Evolutionary conservation across 53 echinoderm and acorn worm species (phyloP), one percentile per base, ranked within the genome.

Genomic region (Pentamera pediparva): DNA sequence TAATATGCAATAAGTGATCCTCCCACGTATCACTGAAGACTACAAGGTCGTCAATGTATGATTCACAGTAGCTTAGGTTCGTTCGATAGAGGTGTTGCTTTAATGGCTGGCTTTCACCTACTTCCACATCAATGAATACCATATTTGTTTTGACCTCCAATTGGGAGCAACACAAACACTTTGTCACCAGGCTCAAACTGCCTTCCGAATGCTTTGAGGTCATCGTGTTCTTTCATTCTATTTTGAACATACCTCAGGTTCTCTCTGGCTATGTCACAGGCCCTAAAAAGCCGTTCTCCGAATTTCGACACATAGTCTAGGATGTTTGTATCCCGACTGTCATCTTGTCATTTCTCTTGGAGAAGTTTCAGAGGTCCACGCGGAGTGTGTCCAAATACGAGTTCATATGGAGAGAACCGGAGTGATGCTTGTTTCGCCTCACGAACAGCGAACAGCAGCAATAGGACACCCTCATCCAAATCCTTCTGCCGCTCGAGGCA

Each of bases 11-110:
- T 3, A 31, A 7, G 13, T 32, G 30, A 30, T 32, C 34, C 2
- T 19, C n/a, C 33, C 33, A 32, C 11, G n/a, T 8, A 0, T 28
- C 12, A 8, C 60, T 60, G 34, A 28, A 31, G 7, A 31, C 33
- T 24, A 31, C 32, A 8, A 60, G n/a, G 18, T 60, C 60, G 17
- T 60, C 30, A 24, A 60, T 60, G 17, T 60, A 31, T 8, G 32
- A 31, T 11, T 31, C 60, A 26, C 60, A 60, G n/a, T n/a, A n/a
- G n/a, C n/a, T n/a, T n/a, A n/a, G n/a, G n/a, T n/a, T n/a, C n/a
- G n/a, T 31, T 13, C 76, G 57, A 49, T 86, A 86, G 27, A 76
- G 86, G 35, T 81, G 70, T 37, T 86, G 86, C 62, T 86, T 86
- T 60, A 86, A 76, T 2, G 86, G 76, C 13, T 1, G 34, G 20